Base-by-base conservation (phyloP, 2,113 vertebrate species). In the Phrynosoma blainvillii region DNA sequence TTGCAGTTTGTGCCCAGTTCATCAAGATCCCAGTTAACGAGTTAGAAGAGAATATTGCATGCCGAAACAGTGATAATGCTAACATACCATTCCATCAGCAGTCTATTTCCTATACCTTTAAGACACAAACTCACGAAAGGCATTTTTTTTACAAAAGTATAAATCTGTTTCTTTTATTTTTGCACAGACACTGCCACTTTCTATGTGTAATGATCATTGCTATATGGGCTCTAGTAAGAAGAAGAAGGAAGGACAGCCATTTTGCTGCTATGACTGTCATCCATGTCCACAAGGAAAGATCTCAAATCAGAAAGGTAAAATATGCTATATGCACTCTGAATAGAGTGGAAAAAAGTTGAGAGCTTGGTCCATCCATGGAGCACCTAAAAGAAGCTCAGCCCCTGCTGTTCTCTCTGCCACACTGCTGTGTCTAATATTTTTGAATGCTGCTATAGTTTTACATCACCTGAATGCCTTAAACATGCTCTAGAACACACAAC, bases 181-280 rank as follows among this genome's bases (percentile, higher is more conserved):
- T 56, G 30, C 1, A 74, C 30, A 84, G 82, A 4, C 30, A 12
- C 47, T 3, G 1, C 82, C 82, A 2, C 20, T 74, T 32, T 84
- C 82, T 21, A 0, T 8, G 47, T 84, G 83, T 18, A 84, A 40
- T 10, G 71, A 75, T 10, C 36, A 75, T 0, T 84, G 83, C 21
- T n/a, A 5, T 25, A 7, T 21, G 3, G 83, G 83, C 10, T 84
- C 16, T 9, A 40, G n/a, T 12, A 75, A 56, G 54, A 10, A 2
- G 30, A 84, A 75, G 32, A 59, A 27, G n/a, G 83, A 84, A 40
- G 71, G n/a, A 13, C 25, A 84, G 52, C n/a, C 52, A 27, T 84
- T 75, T 75, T 84, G 83, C 73, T 84, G 83, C n/a, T 84, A 84
- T 27, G 73, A 75, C 23, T 84, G 83, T 52, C 21, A 75, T 59